These are phyloP conservation scores for Epinotia demarniana DNA, from an alignment of 2,888 invertebrate species.

Conservation along the genomic window DNA sequence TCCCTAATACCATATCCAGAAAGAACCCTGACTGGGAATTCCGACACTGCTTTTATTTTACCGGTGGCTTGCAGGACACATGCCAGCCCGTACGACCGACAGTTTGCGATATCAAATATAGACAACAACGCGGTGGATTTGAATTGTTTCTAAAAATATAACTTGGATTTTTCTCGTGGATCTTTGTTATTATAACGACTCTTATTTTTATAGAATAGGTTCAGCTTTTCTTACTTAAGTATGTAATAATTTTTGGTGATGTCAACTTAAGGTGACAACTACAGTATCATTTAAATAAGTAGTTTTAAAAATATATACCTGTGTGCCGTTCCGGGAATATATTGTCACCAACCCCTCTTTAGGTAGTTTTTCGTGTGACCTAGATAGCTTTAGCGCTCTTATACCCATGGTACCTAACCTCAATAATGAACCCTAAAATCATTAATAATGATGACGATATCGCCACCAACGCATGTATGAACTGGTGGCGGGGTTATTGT, in stretches of 20 bases:
- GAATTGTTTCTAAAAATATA: conserved; percentile 19
- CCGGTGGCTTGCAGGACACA: conserved; percentile 2
- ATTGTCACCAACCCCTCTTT: too few relatives aligned
- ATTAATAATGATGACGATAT: conserved; percentile 3
- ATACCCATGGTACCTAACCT: too few relatives aligned
- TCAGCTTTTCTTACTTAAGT: too few relatives aligned
- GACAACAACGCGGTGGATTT: conserved; percentile 26
- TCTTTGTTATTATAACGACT: neutral
- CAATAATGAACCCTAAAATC: neutral
- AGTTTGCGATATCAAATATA: conserved; percentile 25
- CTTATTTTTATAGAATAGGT: too few relatives aligned
- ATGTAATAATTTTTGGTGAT: too few relatives aligned
- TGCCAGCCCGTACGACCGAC: conserved; percentile 26
- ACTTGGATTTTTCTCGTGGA: neutral
- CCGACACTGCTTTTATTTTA: conserved; percentile 7
- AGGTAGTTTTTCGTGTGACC: too few relatives aligned
- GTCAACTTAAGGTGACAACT: too few relatives aligned
- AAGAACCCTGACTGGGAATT: conserved; percentile 1
- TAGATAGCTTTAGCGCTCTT: too few relatives aligned
- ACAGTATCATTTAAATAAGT: too few relatives aligned
- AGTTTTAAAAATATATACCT: too few relatives aligned
- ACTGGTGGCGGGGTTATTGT: neutral
- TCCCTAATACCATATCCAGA: neutral
- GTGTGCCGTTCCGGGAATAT: too few relatives aligned
- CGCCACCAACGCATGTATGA: neutral